Evolutionary conservation across 2,888 invertebrate genomes (phyloP).

Genomic region (Pristionchus fissidentatus): DNA sequence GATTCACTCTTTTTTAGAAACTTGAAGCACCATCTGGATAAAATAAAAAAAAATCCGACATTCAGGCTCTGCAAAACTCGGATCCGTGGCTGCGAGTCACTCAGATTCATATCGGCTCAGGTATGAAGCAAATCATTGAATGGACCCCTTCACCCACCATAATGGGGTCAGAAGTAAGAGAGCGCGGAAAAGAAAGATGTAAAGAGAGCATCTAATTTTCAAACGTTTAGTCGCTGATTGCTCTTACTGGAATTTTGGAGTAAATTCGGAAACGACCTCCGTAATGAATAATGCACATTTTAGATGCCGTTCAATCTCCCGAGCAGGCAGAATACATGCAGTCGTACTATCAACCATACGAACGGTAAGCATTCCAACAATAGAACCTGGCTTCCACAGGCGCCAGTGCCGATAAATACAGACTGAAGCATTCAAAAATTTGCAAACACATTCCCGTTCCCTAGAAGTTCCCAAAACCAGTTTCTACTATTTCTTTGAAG

Average conservation of each 20-base stretch:
- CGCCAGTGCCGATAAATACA: background rate
- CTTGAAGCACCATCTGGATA: background rate
- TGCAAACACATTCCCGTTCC: background rate
- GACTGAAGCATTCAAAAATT: background rate
- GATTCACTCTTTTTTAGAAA: too few relatives aligned
- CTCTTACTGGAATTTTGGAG: background rate
- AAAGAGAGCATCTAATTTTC: too few relatives aligned
- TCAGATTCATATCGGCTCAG: constrained; percentile 34
- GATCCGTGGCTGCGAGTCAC: constrained; percentile 31
- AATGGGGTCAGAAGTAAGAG: too few relatives aligned
- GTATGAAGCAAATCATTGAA: too few relatives aligned
- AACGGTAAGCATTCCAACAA: background rate
- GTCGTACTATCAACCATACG: constrained; percentile 41
- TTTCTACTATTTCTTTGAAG: too few relatives aligned
- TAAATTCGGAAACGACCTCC: background rate
- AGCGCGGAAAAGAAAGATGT: too few relatives aligned
- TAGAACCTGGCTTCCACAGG: too few relatives aligned
- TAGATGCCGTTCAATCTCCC: background rate
- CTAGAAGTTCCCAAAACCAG: too few relatives aligned
- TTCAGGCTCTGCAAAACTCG: constrained; percentile 20
- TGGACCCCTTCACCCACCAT: too few relatives aligned
- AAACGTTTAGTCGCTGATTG: too few relatives aligned
- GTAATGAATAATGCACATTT: background rate
- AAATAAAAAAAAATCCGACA: background rate
- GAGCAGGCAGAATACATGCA: constrained; percentile 37